A percentile compares a stretch with the other conserved stretches of the same genome.
Conservation (phyloP, 2,888 invertebrate genomes). For the Psylliodes chrysocephalus region DNA sequence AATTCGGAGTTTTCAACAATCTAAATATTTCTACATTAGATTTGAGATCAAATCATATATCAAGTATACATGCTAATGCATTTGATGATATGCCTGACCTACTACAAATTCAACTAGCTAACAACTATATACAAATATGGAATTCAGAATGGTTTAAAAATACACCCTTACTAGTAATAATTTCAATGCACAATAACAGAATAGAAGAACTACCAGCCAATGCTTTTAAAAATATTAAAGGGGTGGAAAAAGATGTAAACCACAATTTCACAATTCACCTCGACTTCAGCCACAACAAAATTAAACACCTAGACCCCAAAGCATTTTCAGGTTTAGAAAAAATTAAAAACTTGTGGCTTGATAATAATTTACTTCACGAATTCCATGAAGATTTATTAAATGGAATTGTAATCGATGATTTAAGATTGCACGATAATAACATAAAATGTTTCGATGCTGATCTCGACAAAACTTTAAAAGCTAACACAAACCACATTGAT, state of each 20-base stretch:
- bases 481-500: no score
- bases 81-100: conserved; percentile 45
- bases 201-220: conserved; percentile 48
- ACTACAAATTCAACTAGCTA: conserved; percentile 49
- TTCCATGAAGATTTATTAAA: no score
- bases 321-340: conserved; percentile 45
- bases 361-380: conserved; percentile 51
- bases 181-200: conserved; percentile 52
- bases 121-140: no score
- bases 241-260: conserved; percentile 46
- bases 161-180: conserved; percentile 47
- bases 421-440: no score
- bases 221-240: conserved; percentile 49
- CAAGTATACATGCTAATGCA: no score
- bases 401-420: no score
- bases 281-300: conserved; percentile 53
- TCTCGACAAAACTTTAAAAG: no score
- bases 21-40: conserved; percentile 46
- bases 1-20: no score
- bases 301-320: no score
- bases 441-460: no score
- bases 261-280: conserved; percentile 48
- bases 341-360: conserved; percentile 53
- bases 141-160: no score
- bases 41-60: conserved; percentile 47